Evolutionary conservation across 2,888 invertebrate species (phyloP), one percentile per base, ranked within the genome.

Genomic region (Lydus trimaculatus): DNA sequence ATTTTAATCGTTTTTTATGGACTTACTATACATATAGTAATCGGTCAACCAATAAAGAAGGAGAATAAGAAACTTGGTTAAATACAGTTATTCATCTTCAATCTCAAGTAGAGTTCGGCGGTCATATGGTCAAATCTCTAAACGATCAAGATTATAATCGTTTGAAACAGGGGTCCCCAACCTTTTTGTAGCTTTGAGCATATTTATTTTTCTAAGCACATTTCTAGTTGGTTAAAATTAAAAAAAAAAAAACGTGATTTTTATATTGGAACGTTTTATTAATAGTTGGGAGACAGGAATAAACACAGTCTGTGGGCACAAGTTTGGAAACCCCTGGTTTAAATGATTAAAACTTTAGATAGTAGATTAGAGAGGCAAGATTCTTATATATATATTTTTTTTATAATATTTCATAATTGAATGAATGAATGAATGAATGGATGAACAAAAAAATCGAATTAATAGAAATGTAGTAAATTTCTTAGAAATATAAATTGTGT

Each of bases 51-150:
- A 48, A 48, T 48, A 48, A 48, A 20, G 20, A 48, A 48, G n/a
- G n/a, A n/a, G n/a, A n/a, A n/a, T n/a, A n/a, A n/a, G 48, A 48
- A 48, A 48, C 20, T 48, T 48, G 48, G 48, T 48, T 20, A 48
- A 48, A 48, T 48, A 48, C 48, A 48, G 48, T 48, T 48, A 48
- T 48, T 48, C 48, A 20, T 20, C 20, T 48, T n/a, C 48, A 48
- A 48, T 48, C 48, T 48, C 48, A 20, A 48, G 60, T 31, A 60
- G 33, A 62, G 65, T 58, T 58, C 68, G 68, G 65, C 68, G 28
- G 28, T 28, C 28, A 28, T n/a, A n/a, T n/a, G 68, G 68, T 65
- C 68, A 65, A 68, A 23, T 31, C 60, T 33, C 15, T 17, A 15
- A 28, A 28, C 58, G 3, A 58, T 28, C 39, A 39, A n/a, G n/a